Percentiles rank a stretch among this genome's conserved stretches.
Conservation (phyloP, 2,888 invertebrate genomes). For the Clusia tigrina region DNA sequence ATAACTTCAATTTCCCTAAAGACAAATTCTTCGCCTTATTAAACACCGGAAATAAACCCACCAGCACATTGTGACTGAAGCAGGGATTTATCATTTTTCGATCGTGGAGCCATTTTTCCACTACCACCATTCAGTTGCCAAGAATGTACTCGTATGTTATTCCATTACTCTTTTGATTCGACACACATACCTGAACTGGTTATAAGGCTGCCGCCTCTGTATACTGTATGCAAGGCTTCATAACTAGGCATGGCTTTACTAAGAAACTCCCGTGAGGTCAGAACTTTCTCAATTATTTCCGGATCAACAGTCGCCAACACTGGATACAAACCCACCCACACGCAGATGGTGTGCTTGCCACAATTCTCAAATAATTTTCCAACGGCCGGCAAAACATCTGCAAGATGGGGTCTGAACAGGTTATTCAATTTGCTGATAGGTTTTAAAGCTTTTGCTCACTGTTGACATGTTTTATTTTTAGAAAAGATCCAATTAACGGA, state of each 20-base stretch:
- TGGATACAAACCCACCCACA: constrained; percentile 27
- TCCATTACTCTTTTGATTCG: too few species aligned
- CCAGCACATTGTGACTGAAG: constrained; percentile 31
- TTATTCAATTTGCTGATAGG: too few species aligned
- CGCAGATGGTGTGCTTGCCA: neutral
- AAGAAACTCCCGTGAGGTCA: constrained; percentile 26
- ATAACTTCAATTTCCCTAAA: constrained; percentile 18
- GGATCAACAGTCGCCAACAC: constrained; percentile 30
- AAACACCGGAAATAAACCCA: constrained; percentile 32
- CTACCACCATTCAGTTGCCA: too few species aligned
- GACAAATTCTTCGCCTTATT: constrained; percentile 31
- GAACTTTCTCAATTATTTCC: constrained; percentile 21
- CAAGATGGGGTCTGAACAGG: too few species aligned
- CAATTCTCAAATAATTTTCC: neutral
- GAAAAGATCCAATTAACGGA: neutral
- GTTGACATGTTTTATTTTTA: neutral
- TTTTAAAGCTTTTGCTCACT: neutral
- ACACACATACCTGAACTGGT: constrained; percentile 4
- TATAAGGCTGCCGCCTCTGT: neutral
- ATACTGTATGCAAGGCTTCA: neutral
- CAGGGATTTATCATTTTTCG: constrained; percentile 35
- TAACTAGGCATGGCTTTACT: constrained; percentile 11
- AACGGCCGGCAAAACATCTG: neutral
- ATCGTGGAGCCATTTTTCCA: constrained; percentile 28
- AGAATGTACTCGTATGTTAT: too few species aligned